Base-by-base conservation (phyloP, 1,140 invertebrate species). In the Polypedilum vanderplanki region DNA sequence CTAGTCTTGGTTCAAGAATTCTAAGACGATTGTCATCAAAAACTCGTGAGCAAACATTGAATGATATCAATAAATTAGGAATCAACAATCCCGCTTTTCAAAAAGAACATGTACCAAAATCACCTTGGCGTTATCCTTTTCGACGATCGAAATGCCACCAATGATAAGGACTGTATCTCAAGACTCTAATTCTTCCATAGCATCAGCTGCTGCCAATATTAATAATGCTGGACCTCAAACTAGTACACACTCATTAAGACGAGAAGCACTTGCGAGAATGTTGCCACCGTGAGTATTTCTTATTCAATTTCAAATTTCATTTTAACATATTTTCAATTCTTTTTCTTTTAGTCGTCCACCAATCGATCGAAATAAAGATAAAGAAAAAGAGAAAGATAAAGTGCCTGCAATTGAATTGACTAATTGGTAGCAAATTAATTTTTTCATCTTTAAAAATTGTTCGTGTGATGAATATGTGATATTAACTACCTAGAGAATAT, bases 21-120 rank as follows among this genome's bases (percentile, higher is more conserved):
- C 78, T 87, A 87, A 78, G 46, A 57, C 85, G 88, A 41, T 80
- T 90, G n/a, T 90, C 88, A 24, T 87, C 86, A 0, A 88, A 87
- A 79, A 85, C 85, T 12, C 12, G 40, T 8, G 57, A 20, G 17
- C 73, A 74, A 41, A 40, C 33, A 41, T 2, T 33, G 24, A 22
- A 20, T 10, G 64, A 18, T 17, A 40, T 17, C 9, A 65, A 20
- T 2, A 20, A 17, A 73, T 77, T 78, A 1, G 87, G 86, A 2
- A 77, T 86, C 17, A 86, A 87, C 10, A 89, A 88, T 77, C 84
- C 84, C 73, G 86, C 80, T 8, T 88, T 88, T 78, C 87, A 89
- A 78, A 82, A 86, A 79, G 87, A 88, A 77, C 80, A 81, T 8
- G 82, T 64, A 75, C 86, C 83, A 74, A 87, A 89, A 77, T 86